Evolutionary conservation across 2,113 vertebrate genomes (phyloP), one percentile per base, ranked within the genome.

Genomic region (Phrynosoma platyrhinos): DNA sequence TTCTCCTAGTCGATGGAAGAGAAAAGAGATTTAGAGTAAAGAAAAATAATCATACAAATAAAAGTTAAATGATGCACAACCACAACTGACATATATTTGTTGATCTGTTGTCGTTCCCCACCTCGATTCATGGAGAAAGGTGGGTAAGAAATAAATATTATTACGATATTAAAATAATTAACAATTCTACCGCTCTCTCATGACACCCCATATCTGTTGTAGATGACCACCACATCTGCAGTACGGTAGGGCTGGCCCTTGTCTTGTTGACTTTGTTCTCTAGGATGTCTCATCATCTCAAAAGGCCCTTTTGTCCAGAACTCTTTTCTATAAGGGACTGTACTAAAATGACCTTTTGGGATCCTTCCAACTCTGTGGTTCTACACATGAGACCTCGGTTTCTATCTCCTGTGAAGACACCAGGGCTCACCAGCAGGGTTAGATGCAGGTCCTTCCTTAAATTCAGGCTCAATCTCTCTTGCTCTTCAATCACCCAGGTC

Each of bases 371-470:
- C 47, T 47, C 47, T 47, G 5, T 47, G 47, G 47, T 47, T 7
- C 47, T 58, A 16, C 9, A 9, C 2, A 9, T 16, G 55, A 58
- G 10, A 58, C 5, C 55, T 58, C 55, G 5, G 55, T 58, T 58
- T 58, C 14, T 2, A 10, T 58, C 55, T 58, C 55, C 55, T 58
- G 55, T 58, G 9, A 9, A 12, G 14, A 89, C 75, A 71, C 32
- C 30, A 69, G 0, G 0, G 40, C 84, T 52, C 95, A 98, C 98
- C 97, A 97, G 94, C 84, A 98, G n/a, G 0, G 89, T 94, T 58
- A 89, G 92, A 47, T 90, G 72, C 6, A 98, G 90, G 62, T 93
- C 93, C 5, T 91, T 88, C 83, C 94, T 96, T 71, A 97, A 21
- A 52, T 88, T 82, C n/a, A 83, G 66, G 9, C 90, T 93, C 0